These are phyloP conservation scores for Beaufortia kweichowensis DNA, from an alignment of 2,113 vertebrate species.

Conservation along the genomic window DNA sequence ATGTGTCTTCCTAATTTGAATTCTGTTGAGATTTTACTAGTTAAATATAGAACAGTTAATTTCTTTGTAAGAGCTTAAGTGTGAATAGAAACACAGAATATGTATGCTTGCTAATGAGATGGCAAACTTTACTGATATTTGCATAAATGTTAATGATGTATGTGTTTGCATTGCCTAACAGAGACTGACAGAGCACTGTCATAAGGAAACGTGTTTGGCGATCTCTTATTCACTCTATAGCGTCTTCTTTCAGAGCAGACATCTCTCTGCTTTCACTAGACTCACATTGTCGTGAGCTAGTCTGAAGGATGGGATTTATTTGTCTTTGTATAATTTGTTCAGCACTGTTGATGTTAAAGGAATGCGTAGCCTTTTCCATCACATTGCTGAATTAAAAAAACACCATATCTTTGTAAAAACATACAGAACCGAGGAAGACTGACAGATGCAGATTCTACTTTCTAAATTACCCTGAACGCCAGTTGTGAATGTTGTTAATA, in stretches of 20 bases:
- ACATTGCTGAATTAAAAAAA: slow-evolving; percentile 40
- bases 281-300: slow-evolving; percentile 46
- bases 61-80: background rate
- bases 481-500: slow-evolving; percentile 7
- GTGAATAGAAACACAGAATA: background rate
- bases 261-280: slow-evolving; percentile 39
- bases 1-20: background rate
- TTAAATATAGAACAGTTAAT: background rate
- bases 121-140: slow-evolving; percentile 4
- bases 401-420: slow-evolving; percentile 44
- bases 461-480: slow-evolving; percentile 30
- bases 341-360: slow-evolving; percentile 54
- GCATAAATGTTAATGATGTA: slow-evolving; percentile 31
- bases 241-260: slow-evolving; percentile 45
- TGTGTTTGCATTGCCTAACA: slow-evolving; percentile 2
- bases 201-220: slow-evolving; percentile 3
- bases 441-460: slow-evolving; percentile 14
- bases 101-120: background rate
- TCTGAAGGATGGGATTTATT: slow-evolving; percentile 51
- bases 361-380: slow-evolving; percentile 41
- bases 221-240: slow-evolving; percentile 41
- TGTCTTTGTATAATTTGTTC: too few species aligned
- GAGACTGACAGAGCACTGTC: background rate
- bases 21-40: background rate
- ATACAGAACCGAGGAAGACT: slow-evolving; percentile 34